Conservation (phyloP, 1,140 invertebrate species). For the Bursaphelenchus mucronatus region DNA sequence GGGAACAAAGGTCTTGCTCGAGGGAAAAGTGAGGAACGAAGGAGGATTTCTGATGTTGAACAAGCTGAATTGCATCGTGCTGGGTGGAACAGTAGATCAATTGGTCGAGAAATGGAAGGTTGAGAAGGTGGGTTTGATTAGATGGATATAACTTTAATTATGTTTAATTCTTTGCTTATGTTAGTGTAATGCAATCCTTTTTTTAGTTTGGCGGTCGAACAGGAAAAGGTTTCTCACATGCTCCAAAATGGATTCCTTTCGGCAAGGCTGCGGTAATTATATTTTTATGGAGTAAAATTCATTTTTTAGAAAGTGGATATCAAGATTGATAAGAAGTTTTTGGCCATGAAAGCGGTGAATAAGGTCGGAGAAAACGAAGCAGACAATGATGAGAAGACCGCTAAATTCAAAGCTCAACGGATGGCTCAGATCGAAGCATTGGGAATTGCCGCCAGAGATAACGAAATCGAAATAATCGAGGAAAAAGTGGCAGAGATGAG, state of each 20-base stretch:
- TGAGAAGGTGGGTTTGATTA: constrained; percentile 57
- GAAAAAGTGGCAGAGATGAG: not conserved
- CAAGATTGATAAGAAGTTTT: constrained; percentile 16
- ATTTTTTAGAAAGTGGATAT: constrained; percentile 12
- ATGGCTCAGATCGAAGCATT: constrained; percentile 14
- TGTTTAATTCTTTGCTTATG: no score
- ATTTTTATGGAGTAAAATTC: not conserved
- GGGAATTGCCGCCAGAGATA: not conserved
- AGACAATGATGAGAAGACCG: constrained; percentile 16
- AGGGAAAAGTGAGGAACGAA: constrained; percentile 58
- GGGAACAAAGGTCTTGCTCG: constrained; percentile 61
- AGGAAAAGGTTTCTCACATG: constrained; percentile 3
- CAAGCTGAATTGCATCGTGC: constrained; percentile 56
- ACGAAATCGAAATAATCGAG: not conserved
- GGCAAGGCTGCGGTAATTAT: constrained; percentile 11
- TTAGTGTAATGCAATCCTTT: not conserved
- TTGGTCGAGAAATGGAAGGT: constrained; percentile 62
- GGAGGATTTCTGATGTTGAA: constrained; percentile 61
- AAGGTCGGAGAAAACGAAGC: constrained; percentile 2
- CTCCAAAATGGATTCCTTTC: constrained; percentile 23
- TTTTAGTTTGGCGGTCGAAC: constrained; percentile 8
- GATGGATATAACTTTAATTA: constrained; percentile 1
- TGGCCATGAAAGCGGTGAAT: not conserved
- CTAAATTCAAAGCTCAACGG: constrained; percentile 10
- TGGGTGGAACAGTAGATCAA: constrained; percentile 62